phyloP scores from a whole-genome alignment of 1,140 invertebrate species.

The Teleopsis dalmanni region DNA sequence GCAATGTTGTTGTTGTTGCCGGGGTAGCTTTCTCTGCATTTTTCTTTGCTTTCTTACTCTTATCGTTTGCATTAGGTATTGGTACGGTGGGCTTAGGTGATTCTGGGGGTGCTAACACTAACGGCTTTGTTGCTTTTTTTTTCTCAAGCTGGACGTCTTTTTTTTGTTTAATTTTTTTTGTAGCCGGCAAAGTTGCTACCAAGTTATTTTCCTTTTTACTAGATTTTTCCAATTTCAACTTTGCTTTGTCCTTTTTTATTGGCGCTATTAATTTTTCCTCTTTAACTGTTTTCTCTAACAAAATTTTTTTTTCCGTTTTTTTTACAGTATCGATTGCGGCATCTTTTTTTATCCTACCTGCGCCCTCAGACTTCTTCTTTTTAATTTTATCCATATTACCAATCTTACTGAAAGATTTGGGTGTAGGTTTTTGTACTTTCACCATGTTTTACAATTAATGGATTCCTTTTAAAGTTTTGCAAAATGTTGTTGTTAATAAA shows the following conservation, averaged over 20 bases:
- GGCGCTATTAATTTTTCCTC: background rate
- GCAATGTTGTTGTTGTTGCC: background rate
- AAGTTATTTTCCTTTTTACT: background rate
- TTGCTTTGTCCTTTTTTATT: background rate
- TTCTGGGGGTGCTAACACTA: conserved; percentile 23
- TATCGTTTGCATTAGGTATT: background rate
- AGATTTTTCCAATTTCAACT: background rate
- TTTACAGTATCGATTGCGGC: background rate
- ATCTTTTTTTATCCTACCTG: background rate
- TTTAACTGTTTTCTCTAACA: background rate
- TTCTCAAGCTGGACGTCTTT: background rate
- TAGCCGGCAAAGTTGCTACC: background rate
- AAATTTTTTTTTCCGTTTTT: conserved; percentile 2
- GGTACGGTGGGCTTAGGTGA: conserved; percentile 9
- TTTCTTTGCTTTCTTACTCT: conserved; percentile 6
- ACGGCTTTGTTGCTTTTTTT: conserved; percentile 5
- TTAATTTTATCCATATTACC: background rate
- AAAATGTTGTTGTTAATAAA: background rate
- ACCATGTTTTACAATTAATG: conserved; percentile 11
- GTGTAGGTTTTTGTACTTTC: conserved; percentile 13
- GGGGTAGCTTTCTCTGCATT: background rate
- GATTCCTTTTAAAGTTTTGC: too few relatives aligned
- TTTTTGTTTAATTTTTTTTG: background rate
- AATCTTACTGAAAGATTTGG: conserved; percentile 6
- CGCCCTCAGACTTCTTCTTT: conserved; percentile 2